A percentile compares a stretch with the other conserved stretches of the same genome.
Conservation (phyloP, 2,797 vertebrate species). For the Microchirus variegatus region DNA sequence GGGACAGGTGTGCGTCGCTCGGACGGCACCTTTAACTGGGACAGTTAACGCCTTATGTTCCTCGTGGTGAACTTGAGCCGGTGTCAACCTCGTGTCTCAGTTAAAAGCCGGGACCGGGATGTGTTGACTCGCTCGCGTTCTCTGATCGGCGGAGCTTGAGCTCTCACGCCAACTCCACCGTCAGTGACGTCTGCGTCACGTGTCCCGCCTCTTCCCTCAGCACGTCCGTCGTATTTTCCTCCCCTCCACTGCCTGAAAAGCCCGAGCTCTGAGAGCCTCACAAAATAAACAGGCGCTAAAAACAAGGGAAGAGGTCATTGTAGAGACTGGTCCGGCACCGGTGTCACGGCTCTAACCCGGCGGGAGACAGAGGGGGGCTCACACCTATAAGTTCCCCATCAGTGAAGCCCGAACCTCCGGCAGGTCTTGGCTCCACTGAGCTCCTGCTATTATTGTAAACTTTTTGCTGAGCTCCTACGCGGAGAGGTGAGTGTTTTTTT, state of each 20-base stretch:
- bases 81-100: neutral
- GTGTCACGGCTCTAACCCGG: slow-evolving; percentile 62
- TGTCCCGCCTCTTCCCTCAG: slow-evolving; percentile 79
- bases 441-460: slow-evolving; percentile 64
- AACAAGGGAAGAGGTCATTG: slow-evolving; percentile 24
- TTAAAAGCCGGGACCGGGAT: slow-evolving; percentile 32
- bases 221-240: slow-evolving; percentile 84
- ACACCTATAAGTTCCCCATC: slow-evolving; percentile 75
- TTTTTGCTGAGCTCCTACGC: slow-evolving; percentile 54
- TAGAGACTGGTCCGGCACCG: slow-evolving; percentile 44
- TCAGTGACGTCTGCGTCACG: slow-evolving; percentile 83
- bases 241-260: slow-evolving; percentile 63
- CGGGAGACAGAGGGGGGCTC: slow-evolving; percentile 65
- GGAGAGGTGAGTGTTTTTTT: slow-evolving; percentile 71
- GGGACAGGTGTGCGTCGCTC: slow-evolving; percentile 61
- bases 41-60: too few species aligned
- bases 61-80: too few species aligned
- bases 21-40: slow-evolving; percentile 1
- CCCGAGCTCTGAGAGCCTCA: slow-evolving; percentile 64
- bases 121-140: slow-evolving; percentile 45
- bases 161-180: slow-evolving; percentile 78
- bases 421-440: slow-evolving; percentile 58
- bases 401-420: slow-evolving; percentile 66
- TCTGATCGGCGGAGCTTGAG: slow-evolving; percentile 57
- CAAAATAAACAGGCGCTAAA: slow-evolving; percentile 78